These are phyloP conservation scores for Hemitrygon akajei DNA, from an alignment of 2,797 vertebrate species.

Conservation along the genomic window DNA sequence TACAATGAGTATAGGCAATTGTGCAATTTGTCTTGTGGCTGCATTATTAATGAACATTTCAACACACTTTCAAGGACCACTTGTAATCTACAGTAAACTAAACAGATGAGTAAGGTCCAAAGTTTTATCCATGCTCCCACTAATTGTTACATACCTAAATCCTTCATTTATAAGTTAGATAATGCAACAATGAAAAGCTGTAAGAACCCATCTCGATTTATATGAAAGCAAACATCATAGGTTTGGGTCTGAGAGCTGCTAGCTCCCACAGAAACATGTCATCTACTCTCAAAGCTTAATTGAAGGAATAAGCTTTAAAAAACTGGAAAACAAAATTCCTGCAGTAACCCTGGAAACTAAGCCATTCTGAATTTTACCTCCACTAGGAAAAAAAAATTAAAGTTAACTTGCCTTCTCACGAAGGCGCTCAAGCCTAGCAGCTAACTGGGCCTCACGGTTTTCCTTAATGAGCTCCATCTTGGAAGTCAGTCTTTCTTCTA, in stretches of 20 bases:
- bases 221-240: neutral
- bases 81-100: neutral
- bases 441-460: slow-evolving; percentile 80
- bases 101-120: neutral
- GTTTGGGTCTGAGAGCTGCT: neutral
- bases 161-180: neutral
- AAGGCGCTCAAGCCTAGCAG: slow-evolving; percentile 82
- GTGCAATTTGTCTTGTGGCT: neutral
- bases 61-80: neutral
- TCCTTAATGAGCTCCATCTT: slow-evolving; percentile 95
- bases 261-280: neutral
- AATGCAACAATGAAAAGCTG: neutral
- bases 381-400: neutral
- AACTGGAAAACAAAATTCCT: neutral
- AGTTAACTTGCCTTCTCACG: slow-evolving; percentile 73
- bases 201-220: neutral
- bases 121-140: neutral
- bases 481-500: slow-evolving; percentile 82
- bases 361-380: neutral
- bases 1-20: neutral
- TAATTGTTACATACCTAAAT: neutral
- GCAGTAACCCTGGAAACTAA: neutral
- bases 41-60: neutral
- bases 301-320: neutral
- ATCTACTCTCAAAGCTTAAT: neutral